These are phyloP conservation scores for Lasioglossum oenotherae DNA, from an alignment of 2,888 invertebrate species.

Conservation along the genomic window DNA sequence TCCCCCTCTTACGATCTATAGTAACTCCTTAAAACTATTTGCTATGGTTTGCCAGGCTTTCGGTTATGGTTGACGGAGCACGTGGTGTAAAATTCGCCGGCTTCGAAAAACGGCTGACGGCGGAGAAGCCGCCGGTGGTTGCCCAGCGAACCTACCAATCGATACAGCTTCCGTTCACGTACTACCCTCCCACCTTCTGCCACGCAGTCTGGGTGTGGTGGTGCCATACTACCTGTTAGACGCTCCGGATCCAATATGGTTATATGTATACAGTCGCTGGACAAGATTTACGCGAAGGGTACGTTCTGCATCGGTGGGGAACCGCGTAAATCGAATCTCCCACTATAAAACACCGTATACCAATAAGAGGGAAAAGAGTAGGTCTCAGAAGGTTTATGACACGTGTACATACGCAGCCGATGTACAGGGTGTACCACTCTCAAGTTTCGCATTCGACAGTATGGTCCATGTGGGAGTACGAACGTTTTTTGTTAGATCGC, in stretches of 20 bases:
- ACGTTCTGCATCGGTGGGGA: conserved; percentile 2
- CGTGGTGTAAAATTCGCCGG: conserved; percentile 63
- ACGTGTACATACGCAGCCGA: not conserved
- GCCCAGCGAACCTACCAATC: conserved; percentile 81
- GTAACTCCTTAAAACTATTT: conserved; percentile 1
- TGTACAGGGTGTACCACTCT: not conserved
- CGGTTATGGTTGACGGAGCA: conserved; percentile 53
- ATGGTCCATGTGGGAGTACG: not conserved
- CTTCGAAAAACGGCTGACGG: conserved; percentile 20
- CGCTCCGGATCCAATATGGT: conserved; percentile 43
- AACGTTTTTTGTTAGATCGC: not conserved
- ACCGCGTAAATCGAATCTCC: not conserved
- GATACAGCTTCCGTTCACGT: conserved; percentile 81
- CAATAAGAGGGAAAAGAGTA: not conserved
- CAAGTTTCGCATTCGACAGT: not conserved
- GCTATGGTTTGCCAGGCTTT: not conserved
- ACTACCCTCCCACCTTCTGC: conserved; percentile 54
- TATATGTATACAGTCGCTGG: not conserved
- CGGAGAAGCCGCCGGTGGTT: conserved; percentile 60
- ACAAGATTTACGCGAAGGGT: conserved; percentile 5
- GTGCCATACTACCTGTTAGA: conserved; percentile 63
- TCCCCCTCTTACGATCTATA: not conserved
- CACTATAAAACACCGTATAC: not conserved
- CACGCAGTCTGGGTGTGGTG: conserved; percentile 52
- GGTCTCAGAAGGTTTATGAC: not conserved